These are phyloP conservation scores for Hirtodrosophila trivittata DNA, from an alignment of 2,888 invertebrate species.

Conservation along the genomic window DNA sequence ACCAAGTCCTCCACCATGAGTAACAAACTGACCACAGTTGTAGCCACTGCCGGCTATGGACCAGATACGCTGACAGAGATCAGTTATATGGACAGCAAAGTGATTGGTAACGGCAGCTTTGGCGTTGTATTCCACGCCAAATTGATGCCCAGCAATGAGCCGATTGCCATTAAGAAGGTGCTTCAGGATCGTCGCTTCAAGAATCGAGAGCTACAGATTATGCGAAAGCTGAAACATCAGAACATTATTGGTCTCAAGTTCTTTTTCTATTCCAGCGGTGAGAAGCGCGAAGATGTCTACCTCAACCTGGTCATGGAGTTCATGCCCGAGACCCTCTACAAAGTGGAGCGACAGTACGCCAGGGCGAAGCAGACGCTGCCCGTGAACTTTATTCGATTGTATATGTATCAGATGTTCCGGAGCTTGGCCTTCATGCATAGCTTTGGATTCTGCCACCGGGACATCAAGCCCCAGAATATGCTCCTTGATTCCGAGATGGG, in stretches of 20 bases:
- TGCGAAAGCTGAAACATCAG: slow-evolving; percentile 99
- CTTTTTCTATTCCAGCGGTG: slow-evolving; percentile 99
- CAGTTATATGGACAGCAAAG: slow-evolving; percentile 99
- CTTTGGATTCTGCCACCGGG: slow-evolving; percentile 99
- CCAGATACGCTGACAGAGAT: slow-evolving; percentile 98
- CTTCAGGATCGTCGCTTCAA: slow-evolving; percentile 99
- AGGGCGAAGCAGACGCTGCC: slow-evolving; percentile 99
- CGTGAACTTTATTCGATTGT: slow-evolving; percentile 99
- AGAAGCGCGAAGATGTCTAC: slow-evolving; percentile 99
- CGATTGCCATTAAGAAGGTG: slow-evolving; percentile 99
- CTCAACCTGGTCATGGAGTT: slow-evolving; percentile 99
- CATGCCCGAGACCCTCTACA: slow-evolving; percentile 99
- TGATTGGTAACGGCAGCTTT: slow-evolving; percentile 99
- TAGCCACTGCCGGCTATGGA: slow-evolving; percentile 98
- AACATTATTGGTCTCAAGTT: slow-evolving; percentile 99
- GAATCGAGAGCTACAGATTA: slow-evolving; percentile 99
- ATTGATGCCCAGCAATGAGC: slow-evolving; percentile 96
- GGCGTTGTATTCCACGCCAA: slow-evolving; percentile 99
- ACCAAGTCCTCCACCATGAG: slow-evolving; percentile 21
- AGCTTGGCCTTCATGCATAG: slow-evolving; percentile 99
- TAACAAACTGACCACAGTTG: slow-evolving; percentile 96
- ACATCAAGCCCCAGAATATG: slow-evolving; percentile 99
- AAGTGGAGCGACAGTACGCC: slow-evolving; percentile 99
- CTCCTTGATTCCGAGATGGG: slow-evolving; percentile 98
- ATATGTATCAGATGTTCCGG: slow-evolving; percentile 99